Conservation (phyloP, 1,140 invertebrate genomes). For the Phymorhynchus buccinoides region DNA sequence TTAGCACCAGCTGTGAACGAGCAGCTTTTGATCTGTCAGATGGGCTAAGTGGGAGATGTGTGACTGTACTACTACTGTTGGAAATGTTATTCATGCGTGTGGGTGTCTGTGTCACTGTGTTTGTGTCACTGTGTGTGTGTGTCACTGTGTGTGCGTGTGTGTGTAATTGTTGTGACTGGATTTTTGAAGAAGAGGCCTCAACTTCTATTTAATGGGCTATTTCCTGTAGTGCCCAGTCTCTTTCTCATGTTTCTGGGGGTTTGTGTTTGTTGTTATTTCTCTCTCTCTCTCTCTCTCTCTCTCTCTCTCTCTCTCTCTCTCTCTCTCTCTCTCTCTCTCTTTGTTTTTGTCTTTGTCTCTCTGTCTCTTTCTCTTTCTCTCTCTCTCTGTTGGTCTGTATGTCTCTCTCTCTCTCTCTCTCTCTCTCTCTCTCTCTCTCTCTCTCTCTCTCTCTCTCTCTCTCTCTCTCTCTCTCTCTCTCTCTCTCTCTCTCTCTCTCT, state of each 20-base stretch:
- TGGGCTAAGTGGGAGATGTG: background rate
- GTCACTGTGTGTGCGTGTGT: background rate
- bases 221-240: background rate
- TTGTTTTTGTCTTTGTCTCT: too few relatives aligned
- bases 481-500: background rate
- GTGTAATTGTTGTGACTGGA: background rate
- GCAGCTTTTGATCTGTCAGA: background rate
- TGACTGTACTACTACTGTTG: constrained; percentile 10
- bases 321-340: too few relatives aligned
- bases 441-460: constrained; percentile 36
- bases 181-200: background rate
- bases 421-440: background rate
- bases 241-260: too few relatives aligned
- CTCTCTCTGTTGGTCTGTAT: background rate
- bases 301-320: too few relatives aligned
- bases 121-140: constrained; percentile 9
- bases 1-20: background rate
- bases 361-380: constrained; percentile 34
- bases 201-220: background rate
- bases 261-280: too few relatives aligned
- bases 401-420: background rate
- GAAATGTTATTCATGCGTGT: background rate
- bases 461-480: constrained; percentile 23
- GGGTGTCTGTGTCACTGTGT: constrained; percentile 10
- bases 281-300: too few relatives aligned